Evolutionary conservation across 2,888 invertebrate species (phyloP).

Genomic region (Tinea pellionella): DNA sequence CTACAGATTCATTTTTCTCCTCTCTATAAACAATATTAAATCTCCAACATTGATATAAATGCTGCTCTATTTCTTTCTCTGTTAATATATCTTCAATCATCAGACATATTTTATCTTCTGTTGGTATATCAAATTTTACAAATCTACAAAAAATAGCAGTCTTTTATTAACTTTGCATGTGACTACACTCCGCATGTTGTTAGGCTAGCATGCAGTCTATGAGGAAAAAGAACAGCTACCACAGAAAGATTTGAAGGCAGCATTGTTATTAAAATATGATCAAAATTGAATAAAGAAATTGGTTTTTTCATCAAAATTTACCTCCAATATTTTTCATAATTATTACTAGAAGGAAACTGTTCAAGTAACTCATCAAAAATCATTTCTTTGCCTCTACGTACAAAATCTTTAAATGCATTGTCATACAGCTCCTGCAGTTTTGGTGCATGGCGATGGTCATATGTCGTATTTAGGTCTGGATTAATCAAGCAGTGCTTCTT

Average conservation of each 20-base stretch:
- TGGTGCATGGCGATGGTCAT: conserved; percentile 41
- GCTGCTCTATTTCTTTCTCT: conserved; percentile 50
- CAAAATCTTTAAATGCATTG: conserved; percentile 50
- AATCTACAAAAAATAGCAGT: conserved; percentile 33
- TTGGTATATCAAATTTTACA: conserved; percentile 41
- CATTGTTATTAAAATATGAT: too few relatives aligned
- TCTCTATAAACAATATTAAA: conserved; percentile 44
- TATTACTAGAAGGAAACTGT: background rate
- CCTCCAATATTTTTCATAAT: conserved; percentile 1
- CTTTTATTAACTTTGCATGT: too few relatives aligned
- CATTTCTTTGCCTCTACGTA: conserved; percentile 47
- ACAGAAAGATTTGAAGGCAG: too few relatives aligned
- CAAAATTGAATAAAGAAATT: too few relatives aligned
- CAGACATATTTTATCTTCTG: conserved; percentile 51
- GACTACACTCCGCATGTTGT: too few relatives aligned
- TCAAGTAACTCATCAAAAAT: conserved; percentile 36
- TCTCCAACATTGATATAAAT: conserved; percentile 53
- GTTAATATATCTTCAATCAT: conserved; percentile 37
- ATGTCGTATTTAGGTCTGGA: conserved; percentile 45
- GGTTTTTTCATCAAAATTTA: too few relatives aligned
- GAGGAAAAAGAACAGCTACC: too few relatives aligned
- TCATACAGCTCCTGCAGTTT: conserved; percentile 41
- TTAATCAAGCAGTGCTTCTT: conserved; percentile 33
- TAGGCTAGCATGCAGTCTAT: too few relatives aligned
- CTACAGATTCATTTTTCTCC: background rate